Evolutionary conservation across 2,888 invertebrate genomes (phyloP).

Genomic region (Cephus nigrinus): DNA sequence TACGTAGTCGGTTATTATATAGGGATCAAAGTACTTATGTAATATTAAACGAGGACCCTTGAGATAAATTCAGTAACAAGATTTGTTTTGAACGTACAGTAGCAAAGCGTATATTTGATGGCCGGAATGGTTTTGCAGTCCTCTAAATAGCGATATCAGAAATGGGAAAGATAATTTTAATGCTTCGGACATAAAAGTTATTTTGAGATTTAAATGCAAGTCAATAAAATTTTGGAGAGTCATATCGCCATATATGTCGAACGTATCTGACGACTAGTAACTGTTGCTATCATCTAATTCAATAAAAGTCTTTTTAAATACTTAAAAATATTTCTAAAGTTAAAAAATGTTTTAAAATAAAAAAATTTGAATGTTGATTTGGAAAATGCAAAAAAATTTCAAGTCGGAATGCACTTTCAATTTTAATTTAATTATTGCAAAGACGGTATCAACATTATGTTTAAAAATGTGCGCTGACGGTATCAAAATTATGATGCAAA

Average conservation of each 20-base stretch:
- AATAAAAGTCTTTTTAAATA: background rate
- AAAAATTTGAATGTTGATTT: too few relatives aligned
- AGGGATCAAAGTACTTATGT: background rate
- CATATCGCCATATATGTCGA: background rate
- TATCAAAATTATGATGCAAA: too few relatives aligned
- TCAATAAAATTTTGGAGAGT: background rate
- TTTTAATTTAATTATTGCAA: too few relatives aligned
- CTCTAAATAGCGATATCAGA: background rate
- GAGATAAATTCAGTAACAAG: background rate
- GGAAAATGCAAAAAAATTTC: too few relatives aligned
- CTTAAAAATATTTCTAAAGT: background rate
- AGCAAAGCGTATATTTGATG: background rate
- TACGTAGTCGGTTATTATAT: background rate
- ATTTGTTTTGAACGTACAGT: background rate
- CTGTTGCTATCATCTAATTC: background rate
- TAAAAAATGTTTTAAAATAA: background rate
- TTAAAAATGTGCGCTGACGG: too few relatives aligned
- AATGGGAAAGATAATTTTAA: background rate
- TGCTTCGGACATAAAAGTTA: background rate
- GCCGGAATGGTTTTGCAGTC: background rate
- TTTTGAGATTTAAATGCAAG: background rate
- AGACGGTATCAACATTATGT: too few relatives aligned
- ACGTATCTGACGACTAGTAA: background rate
- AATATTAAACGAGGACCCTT: background rate
- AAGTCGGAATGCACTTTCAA: too few relatives aligned